Evolutionary conservation across 2,888 invertebrate species (phyloP), one percentile per base, ranked within the genome.

Genomic region (Drosophila paucipuncta): DNA sequence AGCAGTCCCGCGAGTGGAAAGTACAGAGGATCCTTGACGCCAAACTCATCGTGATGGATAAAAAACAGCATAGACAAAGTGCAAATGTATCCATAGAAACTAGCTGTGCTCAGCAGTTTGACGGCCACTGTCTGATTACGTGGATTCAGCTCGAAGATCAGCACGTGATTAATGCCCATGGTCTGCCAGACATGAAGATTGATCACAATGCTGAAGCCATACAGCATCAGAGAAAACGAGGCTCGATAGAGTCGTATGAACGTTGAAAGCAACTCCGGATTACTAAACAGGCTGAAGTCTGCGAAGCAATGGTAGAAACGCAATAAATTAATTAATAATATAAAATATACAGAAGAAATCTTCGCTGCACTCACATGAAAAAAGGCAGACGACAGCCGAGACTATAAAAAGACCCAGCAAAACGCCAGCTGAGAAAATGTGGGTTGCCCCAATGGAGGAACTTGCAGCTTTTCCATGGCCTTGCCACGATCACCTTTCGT

Each of bases 401-500:
- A 99, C 96, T 69, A 97, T 95, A 88, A 99, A 97, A 0, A 97
- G 96, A 1, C 99, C 99, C 31, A 97, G 96, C 92, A 98, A 98
- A 22, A 99, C 94, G 4, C 99, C 99, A 90, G 97, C 97, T 95
- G 97, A 97, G 92, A 98, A 98, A 96, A 98, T 96, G 97, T 97
- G 0, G 97, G 97, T 92, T 99, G 98, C 0, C 98, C 98, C 9
- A 99, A 93, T 0, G 99, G 99, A 0, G 99, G 99, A 0, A 99
- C 99, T 68, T 99, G 94, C n/a, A 99, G 94, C 82, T 98, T 95
- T 94, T 99, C 99, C 99, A 99, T 99, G 1, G 99, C 99, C 82
- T 97, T 96, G 92, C 97, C 97, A 7, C 99, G 94, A 93, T 99
- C 97, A 0, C 99, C 99, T 4, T 96, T 96, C 92, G 99, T 97